These are phyloP conservation scores for Neocrepidodera transversa DNA, from an alignment of 2,888 invertebrate genomes.

Conservation along the genomic window DNA sequence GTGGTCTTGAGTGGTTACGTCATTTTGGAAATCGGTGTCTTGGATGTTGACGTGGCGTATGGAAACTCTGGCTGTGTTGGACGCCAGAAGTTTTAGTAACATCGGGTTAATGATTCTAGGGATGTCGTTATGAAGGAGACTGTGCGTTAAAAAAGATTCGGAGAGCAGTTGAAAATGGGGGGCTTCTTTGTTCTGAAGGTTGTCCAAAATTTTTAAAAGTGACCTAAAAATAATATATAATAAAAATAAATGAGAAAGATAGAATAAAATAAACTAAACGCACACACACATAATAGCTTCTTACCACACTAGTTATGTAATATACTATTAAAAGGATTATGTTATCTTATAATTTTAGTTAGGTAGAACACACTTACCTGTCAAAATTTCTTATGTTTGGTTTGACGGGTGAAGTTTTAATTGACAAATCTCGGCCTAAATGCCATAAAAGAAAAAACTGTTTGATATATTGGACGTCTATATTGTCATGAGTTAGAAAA, in stretches of 20 bases:
- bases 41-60: conserved; percentile 76
- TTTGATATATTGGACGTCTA: conserved; percentile 67
- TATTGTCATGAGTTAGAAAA: conserved; percentile 60
- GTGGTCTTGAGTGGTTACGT: conserved; percentile 48
- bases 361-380: conserved; percentile 65
- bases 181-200: conserved; percentile 67
- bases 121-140: conserved; percentile 78
- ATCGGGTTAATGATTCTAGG: conserved; percentile 80
- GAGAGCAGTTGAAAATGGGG: conserved; percentile 69
- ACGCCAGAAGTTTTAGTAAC: conserved; percentile 75
- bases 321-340: too few relatives aligned
- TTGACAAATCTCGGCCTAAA: conserved; percentile 73
- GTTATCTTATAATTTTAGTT: too few relatives aligned
- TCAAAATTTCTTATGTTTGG: conserved; percentile 66
- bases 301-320: too few relatives aligned
- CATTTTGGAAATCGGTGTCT: conserved; percentile 60
- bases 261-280: too few relatives aligned
- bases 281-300: too few relatives aligned
- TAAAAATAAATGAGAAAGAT: background rate
- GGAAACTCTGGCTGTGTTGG: conserved; percentile 81
- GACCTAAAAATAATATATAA: conserved; percentile 63
- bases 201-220: conserved; percentile 75
- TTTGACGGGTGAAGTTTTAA: conserved; percentile 59
- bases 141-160: conserved; percentile 78
- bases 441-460: conserved; percentile 78